Conservation (phyloP, 2,113 vertebrate genomes). For the Lynx canadensis region DNA sequence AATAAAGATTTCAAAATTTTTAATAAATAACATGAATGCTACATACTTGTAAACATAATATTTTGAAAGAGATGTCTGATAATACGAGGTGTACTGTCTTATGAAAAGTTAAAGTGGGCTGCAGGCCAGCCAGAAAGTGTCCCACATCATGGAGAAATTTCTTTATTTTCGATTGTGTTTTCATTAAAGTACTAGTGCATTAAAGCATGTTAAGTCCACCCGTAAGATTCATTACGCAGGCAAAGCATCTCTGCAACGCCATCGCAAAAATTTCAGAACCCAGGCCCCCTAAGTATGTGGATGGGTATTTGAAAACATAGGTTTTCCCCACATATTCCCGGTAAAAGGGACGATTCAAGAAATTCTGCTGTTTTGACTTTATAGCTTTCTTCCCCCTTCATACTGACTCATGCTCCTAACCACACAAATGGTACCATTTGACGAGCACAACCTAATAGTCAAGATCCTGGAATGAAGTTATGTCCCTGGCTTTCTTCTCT, state of each 20-base stretch:
- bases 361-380: constrained; percentile 29
- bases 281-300: not conserved
- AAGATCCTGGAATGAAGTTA: not conserved
- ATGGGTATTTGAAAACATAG: not conserved
- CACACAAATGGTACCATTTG: not conserved
- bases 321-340: not conserved
- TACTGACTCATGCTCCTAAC: not conserved
- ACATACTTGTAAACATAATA: not conserved
- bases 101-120: not conserved
- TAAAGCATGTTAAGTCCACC: not conserved
- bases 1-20: too few species aligned
- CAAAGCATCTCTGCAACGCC: not conserved
- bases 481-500: not conserved
- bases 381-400: not conserved
- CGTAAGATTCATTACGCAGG: not conserved
- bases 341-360: constrained; percentile 10
- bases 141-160: not conserved
- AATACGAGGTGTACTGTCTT: not conserved
- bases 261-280: not conserved
- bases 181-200: not conserved
- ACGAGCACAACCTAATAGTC: not conserved
- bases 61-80: not conserved
- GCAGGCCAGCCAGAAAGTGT: not conserved
- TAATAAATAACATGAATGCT: not conserved
- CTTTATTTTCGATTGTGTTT: not conserved